Conservation (phyloP, 2,888 invertebrate species). For the Aplocera efformata region DNA sequence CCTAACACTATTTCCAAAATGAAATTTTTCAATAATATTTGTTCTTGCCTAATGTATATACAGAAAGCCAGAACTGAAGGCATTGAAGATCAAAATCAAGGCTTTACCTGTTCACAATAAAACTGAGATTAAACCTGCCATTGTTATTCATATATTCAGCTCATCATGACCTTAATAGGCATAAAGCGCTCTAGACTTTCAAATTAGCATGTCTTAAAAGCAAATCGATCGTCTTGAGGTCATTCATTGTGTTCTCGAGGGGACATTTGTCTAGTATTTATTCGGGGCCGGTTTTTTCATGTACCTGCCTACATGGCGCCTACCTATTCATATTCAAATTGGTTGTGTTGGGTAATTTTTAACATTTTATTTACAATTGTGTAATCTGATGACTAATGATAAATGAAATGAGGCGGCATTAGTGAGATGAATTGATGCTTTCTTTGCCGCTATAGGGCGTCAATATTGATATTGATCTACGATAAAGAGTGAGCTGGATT, state of each 20-base stretch:
- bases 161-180: slow-evolving; percentile 46
- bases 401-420: slow-evolving; percentile 52
- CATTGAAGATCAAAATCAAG: no score
- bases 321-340: slow-evolving; percentile 78
- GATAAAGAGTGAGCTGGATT: slow-evolving; percentile 18
- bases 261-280: slow-evolving; percentile 75
- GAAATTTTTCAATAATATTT: no score
- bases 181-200: slow-evolving; percentile 61
- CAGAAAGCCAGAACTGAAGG: no score
- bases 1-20: no score
- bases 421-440: slow-evolving; percentile 58
- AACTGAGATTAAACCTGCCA: slow-evolving; percentile 14
- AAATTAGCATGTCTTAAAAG: slow-evolving; percentile 72
- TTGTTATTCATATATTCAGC: slow-evolving; percentile 49
- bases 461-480: slow-evolving; percentile 40
- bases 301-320: slow-evolving; percentile 77
- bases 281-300: slow-evolving; percentile 75
- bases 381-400: slow-evolving; percentile 62
- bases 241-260: slow-evolving; percentile 66
- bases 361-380: slow-evolving; percentile 72
- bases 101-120: background rate
- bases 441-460: slow-evolving; percentile 41
- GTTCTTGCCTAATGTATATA: no score
- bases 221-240: slow-evolving; percentile 66
- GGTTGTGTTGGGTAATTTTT: slow-evolving; percentile 72